Conservation (phyloP, 1,140 invertebrate genomes). For the Reticulitermes speratus region DNA sequence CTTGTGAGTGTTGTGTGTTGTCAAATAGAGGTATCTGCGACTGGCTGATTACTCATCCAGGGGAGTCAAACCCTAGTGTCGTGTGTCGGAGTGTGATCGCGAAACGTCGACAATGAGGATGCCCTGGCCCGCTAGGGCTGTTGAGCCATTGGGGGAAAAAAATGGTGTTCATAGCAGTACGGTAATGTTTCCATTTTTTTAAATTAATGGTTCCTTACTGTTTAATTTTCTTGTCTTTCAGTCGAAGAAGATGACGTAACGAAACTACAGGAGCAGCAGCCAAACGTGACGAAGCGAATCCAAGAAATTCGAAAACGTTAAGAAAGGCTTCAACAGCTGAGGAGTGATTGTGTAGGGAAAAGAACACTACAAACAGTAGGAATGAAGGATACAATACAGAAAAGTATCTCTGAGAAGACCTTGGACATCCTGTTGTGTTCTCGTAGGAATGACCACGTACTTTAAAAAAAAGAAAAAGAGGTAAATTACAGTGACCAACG, state of each 20-base stretch:
- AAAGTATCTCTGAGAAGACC: background rate
- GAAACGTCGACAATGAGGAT: no score
- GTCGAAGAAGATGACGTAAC: background rate
- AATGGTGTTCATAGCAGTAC: no score
- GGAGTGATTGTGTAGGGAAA: no score
- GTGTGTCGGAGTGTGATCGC: no score
- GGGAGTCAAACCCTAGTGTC: no score
- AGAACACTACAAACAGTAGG: background rate
- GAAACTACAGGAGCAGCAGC: background rate
- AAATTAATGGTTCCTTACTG: no score
- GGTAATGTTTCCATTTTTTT: no score
- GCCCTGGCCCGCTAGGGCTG: no score
- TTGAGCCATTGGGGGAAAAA: no score
- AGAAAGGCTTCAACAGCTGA: background rate
- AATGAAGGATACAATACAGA: background rate
- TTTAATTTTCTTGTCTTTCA: background rate
- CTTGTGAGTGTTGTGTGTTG: no score
- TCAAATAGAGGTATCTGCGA: no score
- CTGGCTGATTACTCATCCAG: no score
- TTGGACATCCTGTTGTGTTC: background rate
- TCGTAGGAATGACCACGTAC: background rate
- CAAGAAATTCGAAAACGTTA: background rate
- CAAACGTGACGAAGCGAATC: background rate
- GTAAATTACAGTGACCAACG: slow-evolving; percentile 2
- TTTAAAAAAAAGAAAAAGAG: background rate